Percentiles rank a stretch among this genome's conserved stretches.
Conservation (phyloP, 2,797 vertebrate species). For the Eulemur mongoz region DNA sequence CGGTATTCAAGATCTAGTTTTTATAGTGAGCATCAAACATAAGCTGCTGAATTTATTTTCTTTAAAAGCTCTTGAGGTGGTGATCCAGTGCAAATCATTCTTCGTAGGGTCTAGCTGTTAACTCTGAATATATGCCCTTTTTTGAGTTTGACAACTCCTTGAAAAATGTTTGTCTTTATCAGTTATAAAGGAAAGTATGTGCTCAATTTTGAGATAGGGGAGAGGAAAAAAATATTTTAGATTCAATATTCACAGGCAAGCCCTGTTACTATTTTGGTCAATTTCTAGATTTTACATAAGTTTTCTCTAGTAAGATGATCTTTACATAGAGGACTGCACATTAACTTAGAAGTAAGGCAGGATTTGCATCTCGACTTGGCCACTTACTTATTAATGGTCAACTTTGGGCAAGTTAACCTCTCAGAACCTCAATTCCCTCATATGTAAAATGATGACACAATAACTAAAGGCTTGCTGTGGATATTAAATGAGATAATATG, state of each 20-base stretch:
- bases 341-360: background rate
- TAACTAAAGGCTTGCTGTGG: background rate
- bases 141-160: background rate
- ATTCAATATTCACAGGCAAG: background rate
- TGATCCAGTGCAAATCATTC: background rate
- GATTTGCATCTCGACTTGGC: background rate
- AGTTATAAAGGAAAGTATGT: background rate
- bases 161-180: background rate
- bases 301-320: background rate
- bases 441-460: background rate
- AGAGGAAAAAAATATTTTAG: background rate
- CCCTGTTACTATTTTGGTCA: background rate
- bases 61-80: background rate
- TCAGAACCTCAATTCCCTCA: background rate
- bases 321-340: background rate
- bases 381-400: background rate
- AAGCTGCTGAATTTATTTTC: background rate
- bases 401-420: background rate
- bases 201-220: background rate
- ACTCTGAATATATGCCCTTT: background rate
- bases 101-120: background rate
- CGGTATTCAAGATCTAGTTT: constrained; percentile 14
- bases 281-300: background rate
- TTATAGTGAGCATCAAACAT: background rate
- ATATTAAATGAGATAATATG: background rate